phyloP scores from a whole-genome alignment of 2,113 vertebrate genomes.

The Tychaedon coryphoeus region DNA sequence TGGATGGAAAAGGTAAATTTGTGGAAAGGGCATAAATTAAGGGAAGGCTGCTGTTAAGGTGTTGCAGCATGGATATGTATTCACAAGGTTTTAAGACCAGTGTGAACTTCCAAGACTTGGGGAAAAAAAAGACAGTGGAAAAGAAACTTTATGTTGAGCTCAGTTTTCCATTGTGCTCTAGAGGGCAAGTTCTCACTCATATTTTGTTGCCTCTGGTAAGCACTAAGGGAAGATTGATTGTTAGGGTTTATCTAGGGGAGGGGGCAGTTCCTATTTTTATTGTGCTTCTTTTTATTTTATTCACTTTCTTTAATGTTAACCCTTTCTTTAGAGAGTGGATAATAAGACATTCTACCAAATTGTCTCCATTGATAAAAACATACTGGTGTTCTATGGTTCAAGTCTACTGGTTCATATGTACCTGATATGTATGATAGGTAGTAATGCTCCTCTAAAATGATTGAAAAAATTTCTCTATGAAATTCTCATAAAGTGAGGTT shows the following conservation, averaged over 20 bases:
- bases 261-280: background rate
- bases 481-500: background rate
- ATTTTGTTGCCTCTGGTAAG: background rate
- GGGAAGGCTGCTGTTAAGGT: background rate
- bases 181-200: background rate
- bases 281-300: background rate
- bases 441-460: background rate
- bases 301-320: background rate
- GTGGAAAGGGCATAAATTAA: background rate
- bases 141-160: background rate
- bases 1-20: background rate
- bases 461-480: background rate
- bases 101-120: background rate
- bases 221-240: background rate
- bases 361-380: background rate
- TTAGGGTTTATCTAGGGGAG: background rate
- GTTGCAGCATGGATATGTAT: background rate
- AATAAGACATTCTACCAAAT: background rate
- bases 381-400: background rate
- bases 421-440: background rate
- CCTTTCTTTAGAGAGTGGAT: background rate
- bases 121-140: background rate
- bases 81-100: background rate
- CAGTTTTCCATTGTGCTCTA: background rate
- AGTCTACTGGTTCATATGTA: background rate